Evolutionary conservation across 2,797 vertebrate genomes (phyloP).

Genomic region (Lophotriccus pileatus): DNA sequence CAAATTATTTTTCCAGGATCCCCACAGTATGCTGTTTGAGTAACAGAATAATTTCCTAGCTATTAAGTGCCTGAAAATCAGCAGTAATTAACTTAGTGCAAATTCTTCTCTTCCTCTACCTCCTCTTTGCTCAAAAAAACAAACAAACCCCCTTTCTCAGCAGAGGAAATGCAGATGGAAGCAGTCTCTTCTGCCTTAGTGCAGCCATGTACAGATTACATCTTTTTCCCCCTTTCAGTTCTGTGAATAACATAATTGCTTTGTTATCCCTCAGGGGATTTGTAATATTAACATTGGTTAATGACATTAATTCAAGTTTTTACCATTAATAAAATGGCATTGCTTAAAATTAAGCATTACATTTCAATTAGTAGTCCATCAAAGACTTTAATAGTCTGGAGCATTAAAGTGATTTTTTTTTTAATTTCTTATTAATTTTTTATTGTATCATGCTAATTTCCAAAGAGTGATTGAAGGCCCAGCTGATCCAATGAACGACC

Average conservation of each 20-base stretch:
- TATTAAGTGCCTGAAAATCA: conserved; percentile 52
- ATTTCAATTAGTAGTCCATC: conserved; percentile 70
- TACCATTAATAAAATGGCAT: conserved; percentile 70
- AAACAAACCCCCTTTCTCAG: conserved; percentile 29
- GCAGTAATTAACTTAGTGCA: conserved; percentile 37
- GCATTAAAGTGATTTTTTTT: conserved; percentile 53
- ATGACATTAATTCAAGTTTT: conserved; percentile 73
- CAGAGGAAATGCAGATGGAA: neutral
- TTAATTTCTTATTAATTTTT: conserved; percentile 64
- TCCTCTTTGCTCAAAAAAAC: conserved; percentile 2
- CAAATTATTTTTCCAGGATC: conserved; percentile 45
- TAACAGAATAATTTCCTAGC: conserved; percentile 55
- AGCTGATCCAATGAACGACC: conserved; percentile 31
- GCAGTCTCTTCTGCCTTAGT: neutral
- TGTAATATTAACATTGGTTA: conserved; percentile 70
- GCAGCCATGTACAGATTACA: neutral
- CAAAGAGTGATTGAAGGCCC: conserved; percentile 59
- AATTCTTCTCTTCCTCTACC: conserved; percentile 25
- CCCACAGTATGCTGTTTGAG: conserved; percentile 36
- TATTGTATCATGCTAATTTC: conserved; percentile 65
- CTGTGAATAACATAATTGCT: conserved; percentile 68
- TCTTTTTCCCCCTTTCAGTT: neutral
- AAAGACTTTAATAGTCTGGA: conserved; percentile 53
- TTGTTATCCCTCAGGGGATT: conserved; percentile 65
- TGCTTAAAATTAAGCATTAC: conserved; percentile 69